Evolutionary conservation across 2,113 vertebrate genomes (phyloP), one percentile per base, ranked within the genome.

Genomic region (Baryphthengus martii): DNA sequence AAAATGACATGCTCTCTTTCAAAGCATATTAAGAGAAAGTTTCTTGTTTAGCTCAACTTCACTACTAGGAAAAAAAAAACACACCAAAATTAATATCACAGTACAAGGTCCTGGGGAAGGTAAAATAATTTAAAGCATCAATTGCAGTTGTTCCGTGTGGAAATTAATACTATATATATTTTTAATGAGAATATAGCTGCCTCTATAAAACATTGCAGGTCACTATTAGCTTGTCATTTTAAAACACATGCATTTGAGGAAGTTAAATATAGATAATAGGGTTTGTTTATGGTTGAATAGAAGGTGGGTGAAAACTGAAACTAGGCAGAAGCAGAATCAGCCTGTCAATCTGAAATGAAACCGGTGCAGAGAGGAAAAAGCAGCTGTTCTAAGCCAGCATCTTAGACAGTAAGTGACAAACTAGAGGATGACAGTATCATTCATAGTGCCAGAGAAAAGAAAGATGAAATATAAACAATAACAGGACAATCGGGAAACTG

Each of bases 41-140:
- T 47, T 65, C 84, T 95, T 85, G 85, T 90, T 93, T 87, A 85
- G 84, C 85, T 94, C 90, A 79, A 39, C 53, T 40, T 65, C 81
- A 74, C 53, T 11, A 79, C 16, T 45, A 37, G 55, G 52, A 26
- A 42, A 59, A 90, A 72, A 37, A 81, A 28, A 24, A 44, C 17
- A 24, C 23, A 45, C 11, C n/a, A n/a, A n/a, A 58, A 21, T 26
- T 31, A 39, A 52, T 13, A 29, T 26, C 39, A 17, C 0, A 1
- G 59, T 23, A 31, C 5, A 8, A 80, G 67, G 47, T 80, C 47
- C 13, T 73, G 59, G 39, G 39, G 44, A 80, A 93, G 44, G 71
- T 45, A 93, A 96, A 92, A 56, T 85, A 63, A 72, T 62, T 49
- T 91, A 52, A 56, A 75, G 40, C 61, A 95, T 58, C 52, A 42